Evolutionary conservation across 2,888 invertebrate genomes (phyloP).

Genomic region (Taenaris catops): DNA sequence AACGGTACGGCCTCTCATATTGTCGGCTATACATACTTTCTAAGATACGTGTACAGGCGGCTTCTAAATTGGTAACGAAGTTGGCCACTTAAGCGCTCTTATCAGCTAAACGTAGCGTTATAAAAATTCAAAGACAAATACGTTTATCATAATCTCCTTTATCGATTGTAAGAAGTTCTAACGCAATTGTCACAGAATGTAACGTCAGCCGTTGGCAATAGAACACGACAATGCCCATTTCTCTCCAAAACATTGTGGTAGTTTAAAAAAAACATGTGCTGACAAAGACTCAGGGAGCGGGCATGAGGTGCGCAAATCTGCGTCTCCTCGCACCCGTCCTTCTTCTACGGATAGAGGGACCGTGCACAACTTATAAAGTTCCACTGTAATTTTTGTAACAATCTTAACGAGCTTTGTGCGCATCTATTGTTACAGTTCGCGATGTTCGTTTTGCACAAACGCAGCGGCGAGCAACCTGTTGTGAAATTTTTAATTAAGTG

Average conservation of each 20-base stretch:
- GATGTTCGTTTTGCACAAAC: slow-evolving; percentile 34
- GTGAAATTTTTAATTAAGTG: slow-evolving; percentile 72
- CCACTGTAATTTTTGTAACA: slow-evolving; percentile 13
- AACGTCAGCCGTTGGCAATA: slow-evolving; percentile 6
- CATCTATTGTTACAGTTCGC: slow-evolving; percentile 30
- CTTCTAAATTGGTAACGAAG: slow-evolving; percentile 18
- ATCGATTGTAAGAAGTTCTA: slow-evolving; percentile 23
- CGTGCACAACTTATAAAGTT: too few relatives aligned
- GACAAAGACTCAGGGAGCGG: too few relatives aligned
- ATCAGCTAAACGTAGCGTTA: slow-evolving; percentile 6
- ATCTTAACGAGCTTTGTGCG: slow-evolving; percentile 24
- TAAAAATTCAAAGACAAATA: slow-evolving; percentile 18
- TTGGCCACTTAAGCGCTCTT: slow-evolving; percentile 1
- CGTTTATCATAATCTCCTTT: slow-evolving; percentile 21
- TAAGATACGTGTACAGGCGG: slow-evolving; percentile 31
- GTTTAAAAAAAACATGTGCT: slow-evolving; percentile 17
- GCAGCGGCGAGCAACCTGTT: slow-evolving; percentile 58
- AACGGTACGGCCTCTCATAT: slow-evolving; percentile 33
- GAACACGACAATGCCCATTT: slow-evolving; percentile 8
- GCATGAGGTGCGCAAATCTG: too few relatives aligned
- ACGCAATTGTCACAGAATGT: slow-evolving; percentile 18
- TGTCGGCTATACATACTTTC: slow-evolving; percentile 31
- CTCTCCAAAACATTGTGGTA: slow-evolving; percentile 9
- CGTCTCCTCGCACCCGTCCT: too few relatives aligned
- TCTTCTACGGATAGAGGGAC: too few relatives aligned